Conservation (phyloP, 37 sponge, comb jelly and placozoan species). For the Hormiphora californensis region DNA sequence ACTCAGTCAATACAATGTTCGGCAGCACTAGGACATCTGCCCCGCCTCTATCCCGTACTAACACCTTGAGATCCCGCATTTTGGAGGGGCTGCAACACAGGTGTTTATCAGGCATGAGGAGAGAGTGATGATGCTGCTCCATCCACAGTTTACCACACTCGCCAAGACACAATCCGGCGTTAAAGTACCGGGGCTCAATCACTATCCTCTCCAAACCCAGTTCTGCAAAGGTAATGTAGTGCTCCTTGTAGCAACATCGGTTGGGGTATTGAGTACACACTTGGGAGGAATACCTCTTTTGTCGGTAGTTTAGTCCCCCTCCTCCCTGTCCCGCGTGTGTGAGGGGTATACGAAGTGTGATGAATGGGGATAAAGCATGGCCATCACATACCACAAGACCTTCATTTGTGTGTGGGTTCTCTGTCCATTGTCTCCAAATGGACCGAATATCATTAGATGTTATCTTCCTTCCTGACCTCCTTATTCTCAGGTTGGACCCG, state of each 20-base stretch:
- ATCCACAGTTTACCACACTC: constrained; percentile 1
- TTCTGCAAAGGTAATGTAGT: constrained; percentile 26
- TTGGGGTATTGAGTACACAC: neutral
- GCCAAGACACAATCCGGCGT: constrained; percentile 38
- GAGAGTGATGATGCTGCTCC: constrained; percentile 32
- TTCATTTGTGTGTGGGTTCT: neutral
- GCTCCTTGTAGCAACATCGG: constrained; percentile 39
- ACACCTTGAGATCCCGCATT: neutral
- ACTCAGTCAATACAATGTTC: constrained; percentile 22
- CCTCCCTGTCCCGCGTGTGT: too few relatives aligned
- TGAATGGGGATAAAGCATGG: neutral
- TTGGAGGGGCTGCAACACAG: neutral
- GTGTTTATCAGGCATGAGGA: neutral
- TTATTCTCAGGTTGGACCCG: too few relatives aligned
- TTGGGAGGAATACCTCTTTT: too few relatives aligned
- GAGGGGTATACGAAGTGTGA: neutral
- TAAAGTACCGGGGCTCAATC: neutral
- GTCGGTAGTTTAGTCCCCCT: too few relatives aligned
- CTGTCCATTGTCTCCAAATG: neutral
- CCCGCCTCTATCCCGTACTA: neutral
- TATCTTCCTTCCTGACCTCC: too few relatives aligned
- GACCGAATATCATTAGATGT: too few relatives aligned
- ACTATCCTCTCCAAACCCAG: constrained; percentile 12
- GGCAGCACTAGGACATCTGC: neutral
- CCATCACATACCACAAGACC: neutral